A percentile compares a stretch with the other conserved stretches of the same genome.
Evolutionary conservation across 2,797 vertebrate species (phyloP).

Genomic region (Chelonia mydas): DNA sequence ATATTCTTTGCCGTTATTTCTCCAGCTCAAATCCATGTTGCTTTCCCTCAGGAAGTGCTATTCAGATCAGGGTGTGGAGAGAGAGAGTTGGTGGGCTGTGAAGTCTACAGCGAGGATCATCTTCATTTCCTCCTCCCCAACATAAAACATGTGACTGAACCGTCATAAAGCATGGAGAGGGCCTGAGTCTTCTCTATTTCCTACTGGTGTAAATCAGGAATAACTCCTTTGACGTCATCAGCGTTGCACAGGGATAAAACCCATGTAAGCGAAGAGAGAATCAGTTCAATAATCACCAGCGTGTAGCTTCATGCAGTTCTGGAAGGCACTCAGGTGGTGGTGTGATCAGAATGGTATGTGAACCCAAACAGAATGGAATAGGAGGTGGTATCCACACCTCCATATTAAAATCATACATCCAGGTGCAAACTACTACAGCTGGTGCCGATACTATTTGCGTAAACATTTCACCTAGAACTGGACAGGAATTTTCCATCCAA

Average conservation of each 20-base stretch:
- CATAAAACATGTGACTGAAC: too few relatives aligned
- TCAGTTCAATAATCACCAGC: neutral
- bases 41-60: neutral
- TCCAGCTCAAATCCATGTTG: neutral
- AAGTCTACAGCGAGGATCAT: too few relatives aligned
- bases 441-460: neutral
- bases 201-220: neutral
- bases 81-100: too few relatives aligned
- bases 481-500: neutral
- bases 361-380: neutral
- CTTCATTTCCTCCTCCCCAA: too few relatives aligned
- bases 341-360: neutral
- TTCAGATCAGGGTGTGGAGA: neutral
- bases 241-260: neutral
- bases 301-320: neutral
- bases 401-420: too few relatives aligned
- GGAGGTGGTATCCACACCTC: neutral
- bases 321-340: neutral
- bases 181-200: neutral
- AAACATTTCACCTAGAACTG: neutral
- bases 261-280: neutral
- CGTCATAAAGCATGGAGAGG: too few relatives aligned
- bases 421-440: neutral
- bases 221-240: neutral
- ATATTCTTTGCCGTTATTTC: neutral